These are phyloP conservation scores for Python bivittatus DNA, from an alignment of 2,113 vertebrate species.

Conservation along the genomic window DNA sequence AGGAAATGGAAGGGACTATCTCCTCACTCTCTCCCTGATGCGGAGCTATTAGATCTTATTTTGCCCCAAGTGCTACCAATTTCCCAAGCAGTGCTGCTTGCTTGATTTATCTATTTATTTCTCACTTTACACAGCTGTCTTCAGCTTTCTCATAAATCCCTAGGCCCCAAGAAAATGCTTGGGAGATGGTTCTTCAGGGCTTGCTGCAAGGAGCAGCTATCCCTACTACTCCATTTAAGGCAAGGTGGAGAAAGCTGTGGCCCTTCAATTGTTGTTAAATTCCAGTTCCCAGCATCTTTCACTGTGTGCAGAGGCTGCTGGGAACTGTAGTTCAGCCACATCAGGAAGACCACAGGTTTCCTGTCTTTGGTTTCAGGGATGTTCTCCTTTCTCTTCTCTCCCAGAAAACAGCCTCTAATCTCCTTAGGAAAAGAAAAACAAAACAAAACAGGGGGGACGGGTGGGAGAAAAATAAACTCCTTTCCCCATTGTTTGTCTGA, in stretches of 20 bases:
- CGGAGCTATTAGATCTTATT: not conserved
- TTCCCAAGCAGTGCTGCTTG: not conserved
- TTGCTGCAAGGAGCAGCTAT: no score
- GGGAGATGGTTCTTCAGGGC: not conserved
- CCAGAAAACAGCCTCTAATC: not conserved
- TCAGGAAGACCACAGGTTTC: not conserved
- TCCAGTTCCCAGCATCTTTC: not conserved
- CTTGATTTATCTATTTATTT: not conserved
- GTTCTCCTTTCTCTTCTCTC: not conserved
- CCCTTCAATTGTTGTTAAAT: not conserved
- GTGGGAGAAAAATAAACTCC: not conserved
- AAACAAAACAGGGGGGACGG: not conserved
- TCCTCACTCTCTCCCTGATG: not conserved
- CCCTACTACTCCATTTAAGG: not conserved
- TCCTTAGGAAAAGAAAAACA: not conserved
- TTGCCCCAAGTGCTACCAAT: not conserved
- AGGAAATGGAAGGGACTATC: not conserved
- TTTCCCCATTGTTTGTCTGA: not conserved
- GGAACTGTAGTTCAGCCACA: not conserved
- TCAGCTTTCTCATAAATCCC: not conserved
- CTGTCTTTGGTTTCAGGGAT: not conserved
- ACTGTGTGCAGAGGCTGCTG: not conserved
- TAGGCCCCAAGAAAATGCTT: not conserved
- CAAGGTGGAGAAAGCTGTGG: not conserved
- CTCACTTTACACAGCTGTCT: not conserved